These are phyloP conservation scores for Aspidiotus rigidus DNA, from an alignment of 2,888 invertebrate species.

Conservation along the genomic window DNA sequence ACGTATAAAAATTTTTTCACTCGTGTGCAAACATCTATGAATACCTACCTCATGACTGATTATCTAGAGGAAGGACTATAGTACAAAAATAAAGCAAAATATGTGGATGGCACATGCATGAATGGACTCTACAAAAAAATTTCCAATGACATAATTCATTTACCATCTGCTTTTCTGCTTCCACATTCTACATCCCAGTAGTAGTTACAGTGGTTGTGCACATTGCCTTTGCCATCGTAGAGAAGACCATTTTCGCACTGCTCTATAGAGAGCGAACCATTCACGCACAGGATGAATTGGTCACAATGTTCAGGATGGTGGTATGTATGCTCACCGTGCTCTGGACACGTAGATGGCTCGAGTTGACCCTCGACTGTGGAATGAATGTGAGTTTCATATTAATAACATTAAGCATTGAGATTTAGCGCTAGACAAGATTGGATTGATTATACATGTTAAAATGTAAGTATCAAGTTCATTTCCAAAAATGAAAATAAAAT, in stretches of 20 bases:
- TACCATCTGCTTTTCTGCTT: slow-evolving; percentile 67
- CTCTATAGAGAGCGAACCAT: slow-evolving; percentile 80
- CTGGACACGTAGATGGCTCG: slow-evolving; percentile 58
- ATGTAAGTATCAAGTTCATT: no score
- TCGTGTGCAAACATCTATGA: no score
- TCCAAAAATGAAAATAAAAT: no score
- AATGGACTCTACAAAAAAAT: background rate
- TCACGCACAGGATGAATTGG: slow-evolving; percentile 82
- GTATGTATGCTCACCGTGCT: slow-evolving; percentile 72
- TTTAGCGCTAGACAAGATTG: no score
- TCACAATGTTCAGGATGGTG: slow-evolving; percentile 80
- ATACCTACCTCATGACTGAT: no score
- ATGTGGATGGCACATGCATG: no score
- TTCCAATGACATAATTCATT: slow-evolving; percentile 42
- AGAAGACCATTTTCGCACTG: slow-evolving; percentile 85
- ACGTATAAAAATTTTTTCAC: no score
- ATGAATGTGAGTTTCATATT: background rate
- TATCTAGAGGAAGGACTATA: no score
- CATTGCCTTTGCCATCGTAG: slow-evolving; percentile 80
- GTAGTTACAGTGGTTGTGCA: slow-evolving; percentile 88
- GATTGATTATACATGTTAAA: no score
- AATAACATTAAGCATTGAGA: no score
- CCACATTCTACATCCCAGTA: slow-evolving; percentile 87
- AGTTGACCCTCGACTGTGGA: slow-evolving; percentile 32
- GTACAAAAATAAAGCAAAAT: no score